phyloP scores from a whole-genome alignment of 2,888 invertebrate genomes.

The Chloroclysta siterata region DNA sequence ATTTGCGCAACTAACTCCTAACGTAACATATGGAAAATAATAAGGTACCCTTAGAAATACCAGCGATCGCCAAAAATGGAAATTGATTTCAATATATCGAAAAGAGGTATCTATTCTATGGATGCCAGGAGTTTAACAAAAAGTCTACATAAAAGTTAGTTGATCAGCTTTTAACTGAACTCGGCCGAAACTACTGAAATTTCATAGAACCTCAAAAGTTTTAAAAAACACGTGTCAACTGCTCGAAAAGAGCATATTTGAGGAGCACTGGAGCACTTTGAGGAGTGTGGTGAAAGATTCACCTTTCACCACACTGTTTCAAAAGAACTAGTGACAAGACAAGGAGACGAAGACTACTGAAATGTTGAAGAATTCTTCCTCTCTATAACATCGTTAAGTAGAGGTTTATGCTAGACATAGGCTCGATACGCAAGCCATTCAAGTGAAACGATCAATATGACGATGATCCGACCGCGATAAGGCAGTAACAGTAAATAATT shows the following conservation, averaged over 20 bases:
- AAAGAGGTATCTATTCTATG: slow-evolving; percentile 26
- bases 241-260: too few relatives aligned
- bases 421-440: slow-evolving; percentile 33
- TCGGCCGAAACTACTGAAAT: too few relatives aligned
- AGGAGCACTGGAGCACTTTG: too few relatives aligned
- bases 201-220: too few relatives aligned
- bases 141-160: too few relatives aligned
- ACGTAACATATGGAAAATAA: slow-evolving; percentile 30
- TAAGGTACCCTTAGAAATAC: slow-evolving; percentile 27
- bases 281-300: too few relatives aligned
- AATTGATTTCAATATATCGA: slow-evolving; percentile 37
- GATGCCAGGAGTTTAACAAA: too few relatives aligned
- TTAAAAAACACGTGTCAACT: too few relatives aligned
- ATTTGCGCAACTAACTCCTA: slow-evolving; percentile 29
- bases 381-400: slow-evolving; percentile 19
- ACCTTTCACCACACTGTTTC: too few relatives aligned
- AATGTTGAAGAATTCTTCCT: background rate
- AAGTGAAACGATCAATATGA: slow-evolving; percentile 41
- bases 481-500: slow-evolving; percentile 47
- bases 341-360: too few relatives aligned
- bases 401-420: slow-evolving; percentile 6
- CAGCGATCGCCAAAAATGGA: slow-evolving; percentile 38
- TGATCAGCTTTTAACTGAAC: too few relatives aligned
- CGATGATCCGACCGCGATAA: slow-evolving; percentile 46
- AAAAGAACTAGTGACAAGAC: too few relatives aligned